Conservation (phyloP, 2,888 invertebrate species). For the Eustalomyia histrio region DNA sequence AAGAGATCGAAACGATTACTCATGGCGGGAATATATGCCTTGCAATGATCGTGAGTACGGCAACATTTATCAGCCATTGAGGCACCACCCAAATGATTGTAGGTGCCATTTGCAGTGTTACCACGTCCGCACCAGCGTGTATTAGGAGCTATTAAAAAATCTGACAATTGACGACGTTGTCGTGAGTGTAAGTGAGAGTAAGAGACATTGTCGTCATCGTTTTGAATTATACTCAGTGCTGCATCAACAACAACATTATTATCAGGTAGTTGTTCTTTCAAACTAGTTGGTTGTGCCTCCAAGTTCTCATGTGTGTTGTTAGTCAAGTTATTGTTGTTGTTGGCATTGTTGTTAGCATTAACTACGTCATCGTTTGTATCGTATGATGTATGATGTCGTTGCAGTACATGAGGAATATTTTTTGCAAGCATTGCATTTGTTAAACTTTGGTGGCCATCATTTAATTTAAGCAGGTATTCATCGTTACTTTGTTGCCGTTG, state of each 20-base stretch:
- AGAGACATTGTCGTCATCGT: conserved; percentile 1
- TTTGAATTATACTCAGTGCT: not conserved
- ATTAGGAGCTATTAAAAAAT: conserved; percentile 90
- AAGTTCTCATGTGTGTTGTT: conserved; percentile 43
- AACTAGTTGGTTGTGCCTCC: conserved; percentile 60
- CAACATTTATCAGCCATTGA: conserved; percentile 93
- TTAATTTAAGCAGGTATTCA: conserved; percentile 64
- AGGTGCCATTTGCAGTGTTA: conserved; percentile 86
- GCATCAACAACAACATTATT: conserved; percentile 1
- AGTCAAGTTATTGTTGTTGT: conserved; percentile 16
- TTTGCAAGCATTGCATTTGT: conserved; percentile 47
- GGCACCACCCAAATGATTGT: conserved; percentile 91
- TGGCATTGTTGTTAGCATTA: conserved; percentile 2
- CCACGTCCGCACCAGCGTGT: conserved; percentile 97
- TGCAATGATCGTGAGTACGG: conserved; percentile 92
- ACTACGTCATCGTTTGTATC: conserved; percentile 69
- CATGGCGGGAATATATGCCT: conserved; percentile 90
- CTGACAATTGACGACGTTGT: conserved; percentile 78
- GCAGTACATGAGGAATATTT: conserved; percentile 54
- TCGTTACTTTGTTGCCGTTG: conserved; percentile 50
- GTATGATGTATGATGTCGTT: conserved; percentile 70
- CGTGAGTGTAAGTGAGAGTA: conserved; percentile 61
- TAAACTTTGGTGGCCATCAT: conserved; percentile 48
- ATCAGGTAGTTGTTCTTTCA: conserved; percentile 30
- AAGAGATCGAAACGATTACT: conserved; percentile 91